A percentile compares a stretch with the other conserved stretches of the same genome.
Evolutionary conservation across 2,113 vertebrate genomes (phyloP).

Genomic region (Ophiodon elongatus): DNA sequence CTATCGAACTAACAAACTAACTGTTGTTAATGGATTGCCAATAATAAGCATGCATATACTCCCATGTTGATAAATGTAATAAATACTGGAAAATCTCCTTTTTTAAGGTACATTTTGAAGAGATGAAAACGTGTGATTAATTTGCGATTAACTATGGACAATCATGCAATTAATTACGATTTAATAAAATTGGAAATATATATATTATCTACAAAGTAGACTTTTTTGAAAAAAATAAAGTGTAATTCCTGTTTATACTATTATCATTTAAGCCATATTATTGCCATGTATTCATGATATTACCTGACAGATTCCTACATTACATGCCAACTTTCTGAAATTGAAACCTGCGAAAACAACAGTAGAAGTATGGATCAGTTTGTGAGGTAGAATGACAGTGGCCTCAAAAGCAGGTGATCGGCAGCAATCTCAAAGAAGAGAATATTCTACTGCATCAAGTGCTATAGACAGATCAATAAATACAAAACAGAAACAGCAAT

Average conservation of each 20-base stretch:
- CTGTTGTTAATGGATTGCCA: too few species aligned
- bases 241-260: too few species aligned
- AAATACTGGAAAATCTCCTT: too few species aligned
- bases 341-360: neutral
- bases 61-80: too few species aligned
- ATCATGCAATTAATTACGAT: neutral
- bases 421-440: slow-evolving; percentile 9
- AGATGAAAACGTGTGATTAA: neutral
- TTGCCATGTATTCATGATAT: neutral
- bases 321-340: neutral
- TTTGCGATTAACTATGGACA: neutral
- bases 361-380: neutral
- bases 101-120: too few species aligned
- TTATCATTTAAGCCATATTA: too few species aligned
- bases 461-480: slow-evolving; percentile 62
- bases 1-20: too few species aligned
- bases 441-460: slow-evolving; percentile 17
- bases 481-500: slow-evolving; percentile 52
- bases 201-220: neutral
- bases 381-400: neutral
- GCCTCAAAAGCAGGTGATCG: slow-evolving; percentile 32
- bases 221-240: too few species aligned
- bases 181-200: neutral
- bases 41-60: too few species aligned
- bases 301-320: neutral